phyloP scores from a whole-genome alignment of 2,888 invertebrate species.

The Apodemia hepburni region DNA sequence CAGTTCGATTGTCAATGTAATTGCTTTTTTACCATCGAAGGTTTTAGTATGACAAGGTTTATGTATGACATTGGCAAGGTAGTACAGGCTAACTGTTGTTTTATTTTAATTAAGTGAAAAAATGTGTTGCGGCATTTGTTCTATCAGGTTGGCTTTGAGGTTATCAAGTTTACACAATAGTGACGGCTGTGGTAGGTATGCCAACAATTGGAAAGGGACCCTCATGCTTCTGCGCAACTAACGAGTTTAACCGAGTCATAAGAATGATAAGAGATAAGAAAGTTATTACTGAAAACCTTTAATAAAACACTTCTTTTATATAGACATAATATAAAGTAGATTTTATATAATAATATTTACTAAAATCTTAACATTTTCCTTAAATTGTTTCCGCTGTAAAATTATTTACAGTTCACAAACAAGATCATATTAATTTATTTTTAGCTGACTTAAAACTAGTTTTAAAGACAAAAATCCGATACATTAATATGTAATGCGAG shows the following conservation, averaged over 20 bases:
- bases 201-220: slow-evolving; percentile 21
- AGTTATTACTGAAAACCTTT: background rate
- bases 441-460: background rate
- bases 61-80: slow-evolving; percentile 35
- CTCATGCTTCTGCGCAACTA: slow-evolving; percentile 19
- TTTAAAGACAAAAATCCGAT: background rate
- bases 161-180: slow-evolving; percentile 7
- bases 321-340: too few relatives aligned
- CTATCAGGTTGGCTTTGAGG: background rate
- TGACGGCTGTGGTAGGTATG: background rate
- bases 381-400: too few relatives aligned
- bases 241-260: slow-evolving; percentile 16
- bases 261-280: slow-evolving; percentile 15
- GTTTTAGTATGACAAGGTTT: slow-evolving; percentile 44
- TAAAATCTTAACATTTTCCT: too few relatives aligned
- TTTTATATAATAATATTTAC: too few relatives aligned
- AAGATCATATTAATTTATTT: too few relatives aligned
- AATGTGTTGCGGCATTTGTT: background rate
- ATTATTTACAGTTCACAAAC: too few relatives aligned
- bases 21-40: slow-evolving; percentile 40
- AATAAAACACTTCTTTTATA: background rate
- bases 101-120: background rate
- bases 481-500: background rate
- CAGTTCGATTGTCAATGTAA: slow-evolving; percentile 32
- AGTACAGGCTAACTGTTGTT: background rate